Evolutionary conservation across 2,113 vertebrate genomes (phyloP), one percentile per base, ranked within the genome.

Genomic region (Spermophilus dauricus): DNA sequence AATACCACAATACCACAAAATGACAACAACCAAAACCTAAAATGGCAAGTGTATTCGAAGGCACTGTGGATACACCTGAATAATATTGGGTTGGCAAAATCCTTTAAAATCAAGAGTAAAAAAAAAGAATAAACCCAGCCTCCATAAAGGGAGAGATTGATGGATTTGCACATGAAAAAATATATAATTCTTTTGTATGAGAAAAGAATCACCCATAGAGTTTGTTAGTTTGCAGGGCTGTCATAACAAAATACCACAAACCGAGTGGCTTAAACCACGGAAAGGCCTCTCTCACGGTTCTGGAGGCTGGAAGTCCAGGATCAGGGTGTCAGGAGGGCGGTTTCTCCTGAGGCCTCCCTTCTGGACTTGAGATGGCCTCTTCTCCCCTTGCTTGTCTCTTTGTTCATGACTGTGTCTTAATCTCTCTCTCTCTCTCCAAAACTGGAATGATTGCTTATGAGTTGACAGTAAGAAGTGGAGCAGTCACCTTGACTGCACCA

Each of bases 61-160:
- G 28, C 1, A 0, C 0, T 26, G 1, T 34, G 63, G 37, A 5
- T 45, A 0, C 32, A 10, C 65, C 37, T 58, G 82, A 8, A 10
- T 86, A 26, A 65, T 83, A 51, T 17, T 18, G 73, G 39, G 45
- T 17, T 56, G 42, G 51, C 13, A n/a, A 48, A 39, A 39, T 63
- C 45, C 32, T 94, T 86, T 95, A 63, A 83, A 92, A 69, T 88
- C 20, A 80, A 61, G 56, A 87, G 58, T 72, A 56, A 85, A 61
- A 22, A 61, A 61, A 9, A 20, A 75, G 9, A 5, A 42, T 65
- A 7, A 63, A 2, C 4, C 13, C 11, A 11, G 73, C 16, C 51
- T 39, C 30, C 51, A 22, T 48, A 84, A 83, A 73, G 22, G 76
- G 22, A 30, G 75, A 86, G 75, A 20, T 4, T 2, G 81, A 42